These are phyloP conservation scores for Goniozus legneri DNA, from an alignment of 1,140 invertebrate species.

Conservation along the genomic window DNA sequence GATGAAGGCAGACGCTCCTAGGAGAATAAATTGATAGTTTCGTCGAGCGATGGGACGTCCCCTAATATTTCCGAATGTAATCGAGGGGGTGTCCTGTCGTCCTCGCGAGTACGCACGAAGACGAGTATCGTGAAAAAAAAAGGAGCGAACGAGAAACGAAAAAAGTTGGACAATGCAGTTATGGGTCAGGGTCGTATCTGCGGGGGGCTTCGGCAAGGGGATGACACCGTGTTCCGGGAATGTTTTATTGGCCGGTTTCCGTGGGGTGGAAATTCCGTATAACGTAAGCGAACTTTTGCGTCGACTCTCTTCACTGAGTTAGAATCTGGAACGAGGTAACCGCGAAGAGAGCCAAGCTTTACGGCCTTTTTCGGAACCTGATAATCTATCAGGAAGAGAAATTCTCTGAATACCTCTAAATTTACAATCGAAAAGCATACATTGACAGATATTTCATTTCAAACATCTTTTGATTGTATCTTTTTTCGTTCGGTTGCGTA, in stretches of 20 bases:
- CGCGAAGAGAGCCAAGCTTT: no score
- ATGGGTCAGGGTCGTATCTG: constrained; percentile 18
- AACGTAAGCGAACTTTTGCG: constrained; percentile 35
- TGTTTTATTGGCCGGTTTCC: constrained; percentile 52
- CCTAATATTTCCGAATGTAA: constrained; percentile 58
- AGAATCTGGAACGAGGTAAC: no score
- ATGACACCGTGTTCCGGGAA: constrained; percentile 35
- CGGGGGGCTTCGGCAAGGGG: constrained; percentile 18
- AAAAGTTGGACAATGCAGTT: constrained; percentile 47
- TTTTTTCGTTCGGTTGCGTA: no score
- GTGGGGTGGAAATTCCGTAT: constrained; percentile 45
- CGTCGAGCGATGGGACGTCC: constrained; percentile 53
- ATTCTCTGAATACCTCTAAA: no score
- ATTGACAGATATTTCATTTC: no score
- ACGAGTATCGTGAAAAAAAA: constrained; percentile 1
- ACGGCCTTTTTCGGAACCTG: no score
- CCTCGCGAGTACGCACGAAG: constrained; percentile 18
- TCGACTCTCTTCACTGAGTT: constrained; percentile 34
- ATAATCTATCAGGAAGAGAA: no score
- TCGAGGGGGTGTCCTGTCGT: constrained; percentile 50
- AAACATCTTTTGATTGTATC: no score
- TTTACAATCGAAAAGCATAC: no score
- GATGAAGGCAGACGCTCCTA: no score
- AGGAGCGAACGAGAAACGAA: constrained; percentile 22
- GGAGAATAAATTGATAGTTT: constrained; percentile 56